Conservation (phyloP, 2,888 invertebrate species). For the Hipparchia semele region DNA sequence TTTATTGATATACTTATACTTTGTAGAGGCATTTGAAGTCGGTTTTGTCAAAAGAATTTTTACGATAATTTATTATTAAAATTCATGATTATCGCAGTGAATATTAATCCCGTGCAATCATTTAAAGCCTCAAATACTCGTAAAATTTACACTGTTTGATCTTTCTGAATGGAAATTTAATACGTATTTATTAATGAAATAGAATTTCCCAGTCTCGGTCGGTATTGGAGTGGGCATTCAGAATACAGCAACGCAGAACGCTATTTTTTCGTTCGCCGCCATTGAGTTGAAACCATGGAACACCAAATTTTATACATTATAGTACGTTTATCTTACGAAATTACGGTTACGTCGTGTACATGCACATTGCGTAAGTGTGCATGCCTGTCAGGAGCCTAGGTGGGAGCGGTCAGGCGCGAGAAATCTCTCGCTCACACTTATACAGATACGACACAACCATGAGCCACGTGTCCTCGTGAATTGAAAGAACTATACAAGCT, state of each 20-base stretch:
- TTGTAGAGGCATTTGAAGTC: too few relatives aligned
- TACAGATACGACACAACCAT: too few relatives aligned
- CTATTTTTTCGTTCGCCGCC: conserved; percentile 17
- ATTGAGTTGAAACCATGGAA: neutral
- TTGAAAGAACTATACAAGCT: too few relatives aligned
- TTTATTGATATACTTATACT: too few relatives aligned
- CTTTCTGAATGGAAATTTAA: conserved; percentile 22
- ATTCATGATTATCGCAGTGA: neutral
- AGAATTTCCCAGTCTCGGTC: conserved; percentile 11
- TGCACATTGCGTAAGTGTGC: too few relatives aligned
- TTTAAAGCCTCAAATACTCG: conserved; percentile 6
- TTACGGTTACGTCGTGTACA: too few relatives aligned
- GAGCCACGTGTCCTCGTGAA: too few relatives aligned
- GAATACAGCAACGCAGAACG: conserved; percentile 6
- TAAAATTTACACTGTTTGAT: conserved; percentile 18
- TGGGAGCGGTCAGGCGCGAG: too few relatives aligned
- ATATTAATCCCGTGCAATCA: neutral
- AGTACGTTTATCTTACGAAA: too few relatives aligned
- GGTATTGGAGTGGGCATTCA: conserved; percentile 25
- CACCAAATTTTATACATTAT: neutral
- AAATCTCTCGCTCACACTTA: too few relatives aligned
- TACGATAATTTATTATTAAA: neutral
- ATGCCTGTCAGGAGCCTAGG: too few relatives aligned
- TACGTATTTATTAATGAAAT: conserved; percentile 18
- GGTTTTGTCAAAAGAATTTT: too few relatives aligned